Base-by-base conservation (phyloP, 1,140 invertebrate genomes). In the Bilobella aurantiaca region DNA sequence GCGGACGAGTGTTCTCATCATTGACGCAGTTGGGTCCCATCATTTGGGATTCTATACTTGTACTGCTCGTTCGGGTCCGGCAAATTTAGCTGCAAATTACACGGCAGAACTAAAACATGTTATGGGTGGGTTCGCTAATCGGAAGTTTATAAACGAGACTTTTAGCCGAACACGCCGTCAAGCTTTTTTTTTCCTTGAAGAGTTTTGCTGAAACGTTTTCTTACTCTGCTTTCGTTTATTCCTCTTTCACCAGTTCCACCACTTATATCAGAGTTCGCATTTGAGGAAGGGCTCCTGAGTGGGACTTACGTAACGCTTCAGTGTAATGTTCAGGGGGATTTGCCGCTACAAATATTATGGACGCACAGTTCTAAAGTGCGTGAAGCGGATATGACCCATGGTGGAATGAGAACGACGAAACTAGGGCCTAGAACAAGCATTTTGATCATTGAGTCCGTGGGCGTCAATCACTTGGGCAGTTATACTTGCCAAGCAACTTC, bases 1-100 rank as follows among this genome's bases (percentile, higher is more conserved):
- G 60, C 78, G 78, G 74, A 81, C 84, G 34, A 89, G 86, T 69
- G 82, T 87, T 57, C 78, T 92, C 67, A 87, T 85, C 62, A 89
- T 92, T 72, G 85, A 88, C 72, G 84, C 84, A 66, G 86, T 88
- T n/a, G 81, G 82, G 63, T 8, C 28, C 8, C 60, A 73, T 2
- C 23, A 58, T 30, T 14, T 27, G 3, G 59, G 59, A 2, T 62
- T 37, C 12, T 62, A 62, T 25, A 62, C 59, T 5, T 62, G 59
- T 27, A 37, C 18, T 25, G 59, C 32, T 5, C 37, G 25, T 2
- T n/a, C n/a, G n/a, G 21, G 21, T 62, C 29, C n/a, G 21, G 25
- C 21, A 5, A 31, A 53, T 23, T 23, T 27, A 3, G 3, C 31
- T 37, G 25, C 32, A 25, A 62, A 46, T 27, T 62, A 62, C 25